Conservation (phyloP, 1,140 invertebrate genomes). For the Zaprionus lachaisei region DNA sequence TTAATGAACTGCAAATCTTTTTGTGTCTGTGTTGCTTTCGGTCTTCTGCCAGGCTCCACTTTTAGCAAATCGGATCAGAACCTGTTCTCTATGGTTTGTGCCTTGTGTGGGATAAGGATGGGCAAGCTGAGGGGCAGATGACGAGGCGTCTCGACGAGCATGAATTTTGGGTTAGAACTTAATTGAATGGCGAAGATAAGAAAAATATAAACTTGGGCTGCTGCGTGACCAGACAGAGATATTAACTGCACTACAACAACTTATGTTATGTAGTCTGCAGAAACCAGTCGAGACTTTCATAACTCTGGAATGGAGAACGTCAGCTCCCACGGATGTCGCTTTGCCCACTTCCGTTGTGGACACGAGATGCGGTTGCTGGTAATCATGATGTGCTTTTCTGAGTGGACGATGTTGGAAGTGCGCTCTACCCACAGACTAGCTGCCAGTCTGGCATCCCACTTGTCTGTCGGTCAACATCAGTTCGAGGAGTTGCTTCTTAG, state of each 20-base stretch:
- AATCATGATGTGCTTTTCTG: slow-evolving; percentile 21
- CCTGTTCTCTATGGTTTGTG: slow-evolving; percentile 44
- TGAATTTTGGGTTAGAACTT: slow-evolving; percentile 28
- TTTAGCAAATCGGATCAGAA: slow-evolving; percentile 43
- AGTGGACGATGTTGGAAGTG: slow-evolving; percentile 3
- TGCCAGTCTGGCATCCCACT: slow-evolving; percentile 12
- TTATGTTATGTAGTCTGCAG: slow-evolving; percentile 6
- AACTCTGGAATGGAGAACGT: slow-evolving; percentile 18
- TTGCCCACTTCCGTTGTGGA: slow-evolving; percentile 70
- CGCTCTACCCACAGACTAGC: not conserved
- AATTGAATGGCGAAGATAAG: slow-evolving; percentile 25
- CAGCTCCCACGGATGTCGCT: slow-evolving; percentile 44
- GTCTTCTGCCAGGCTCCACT: slow-evolving; percentile 10
- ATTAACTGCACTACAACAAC: slow-evolving; percentile 9
- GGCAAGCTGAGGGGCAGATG: slow-evolving; percentile 37
- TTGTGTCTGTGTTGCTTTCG: slow-evolving; percentile 65
- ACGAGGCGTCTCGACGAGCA: slow-evolving; percentile 10
- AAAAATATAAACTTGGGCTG: not conserved
- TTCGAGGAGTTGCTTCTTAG: not conserved
- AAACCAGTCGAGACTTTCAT: slow-evolving; percentile 2
- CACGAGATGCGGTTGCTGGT: slow-evolving; percentile 10
- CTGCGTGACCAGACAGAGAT: slow-evolving; percentile 24
- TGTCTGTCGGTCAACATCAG: not conserved
- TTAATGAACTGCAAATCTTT: slow-evolving; percentile 81
- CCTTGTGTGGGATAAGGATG: slow-evolving; percentile 70